Evolutionary conservation across 2,113 vertebrate genomes (phyloP), one percentile per base, ranked within the genome.

Genomic region (Brachionichthys hirsutus): DNA sequence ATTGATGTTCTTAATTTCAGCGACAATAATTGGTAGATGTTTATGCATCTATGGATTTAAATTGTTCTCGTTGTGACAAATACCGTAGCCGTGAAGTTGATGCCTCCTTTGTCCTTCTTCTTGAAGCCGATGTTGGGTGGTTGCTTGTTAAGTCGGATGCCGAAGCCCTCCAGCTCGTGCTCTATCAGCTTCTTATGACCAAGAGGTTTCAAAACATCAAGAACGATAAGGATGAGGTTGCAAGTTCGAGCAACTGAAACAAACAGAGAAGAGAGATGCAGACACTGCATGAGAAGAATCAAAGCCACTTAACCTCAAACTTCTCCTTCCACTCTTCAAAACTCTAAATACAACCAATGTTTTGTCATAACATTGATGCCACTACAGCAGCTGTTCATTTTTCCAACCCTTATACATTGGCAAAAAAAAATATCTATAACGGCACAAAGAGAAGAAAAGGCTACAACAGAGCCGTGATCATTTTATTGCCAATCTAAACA

Each of bases 21-120:
- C n/a, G n/a, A n/a, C n/a, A n/a, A n/a, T n/a, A n/a, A n/a, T n/a
- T n/a, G n/a, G n/a, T n/a, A n/a, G n/a, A n/a, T n/a, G n/a, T n/a
- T n/a, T n/a, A n/a, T 30, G 19, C 2, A 12, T 13, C 0, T 49
- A 43, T 62, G 17, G 2, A 19, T 46, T 41, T 12, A 24, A 43
- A 49, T 3, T 42, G 3, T 13, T 30, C 17, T 9, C 18, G 9
- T 45, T 11, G 48, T 15, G 44, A 45, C 11, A 72, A 56, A 0
- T 91, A 99, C 97, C 17, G 97, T 99, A 20, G 94, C 93, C 2
- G 97, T 99, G 66, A 99, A 96, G 85, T 99, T 99, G 88, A 99
- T 98, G 85, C 97, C 97, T 58, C 97, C 97, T 89, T 99, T 99
- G 89, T 99, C 97, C 90, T 99, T 99, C 86, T 93, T 98, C 88